Evolutionary conservation across 2,888 invertebrate genomes (phyloP), one percentile per base, ranked within the genome.

Genomic region (Troides oblongomaculatus): DNA sequence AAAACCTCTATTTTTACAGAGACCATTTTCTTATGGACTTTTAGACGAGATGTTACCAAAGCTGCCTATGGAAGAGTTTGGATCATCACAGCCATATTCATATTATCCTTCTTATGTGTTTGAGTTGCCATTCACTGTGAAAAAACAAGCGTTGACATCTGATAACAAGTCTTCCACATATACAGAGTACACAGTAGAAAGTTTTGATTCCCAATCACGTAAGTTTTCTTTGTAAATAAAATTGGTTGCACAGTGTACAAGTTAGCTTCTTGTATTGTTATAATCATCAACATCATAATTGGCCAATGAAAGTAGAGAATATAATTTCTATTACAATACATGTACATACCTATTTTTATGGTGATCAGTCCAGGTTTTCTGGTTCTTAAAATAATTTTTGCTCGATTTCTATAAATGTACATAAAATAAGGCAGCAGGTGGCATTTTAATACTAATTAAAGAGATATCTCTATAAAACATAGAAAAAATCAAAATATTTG

Each of bases 81-180:
- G 91, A 1, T 92, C 92, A 1, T 85, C 90, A 2, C 84, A 91
- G 69, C 93, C 93, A 8, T 93, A 93, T 71, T 75, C 91, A 30
- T 90, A 89, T 71, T 93, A 79, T 73, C 93, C 93, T 0, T 81
- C 89, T 17, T 84, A 92, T 78, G 79, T 93, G 46, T 93, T 93
- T 83, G 87, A 92, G 64, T 75, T 93, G 68, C 93, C 93, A 30
- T 93, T 80, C 74, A 85, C 88, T 39, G 71, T 92, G 62, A 84
- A 82, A 66, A 75, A 78, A 6, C 80, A 84, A 64, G 82, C 71
- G 46, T 62, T 75, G 23, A 17, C 66, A 4, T 64, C 85, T 10
- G 80, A 85, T 8, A 76, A 79, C 2, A 83, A 64, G 39, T 87
- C 86, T 59, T 81, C 79, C 64, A 83, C 78, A 43, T 88, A 84